Conservation (phyloP, 2,888 invertebrate genomes). For the Mellilla xanthometata region DNA sequence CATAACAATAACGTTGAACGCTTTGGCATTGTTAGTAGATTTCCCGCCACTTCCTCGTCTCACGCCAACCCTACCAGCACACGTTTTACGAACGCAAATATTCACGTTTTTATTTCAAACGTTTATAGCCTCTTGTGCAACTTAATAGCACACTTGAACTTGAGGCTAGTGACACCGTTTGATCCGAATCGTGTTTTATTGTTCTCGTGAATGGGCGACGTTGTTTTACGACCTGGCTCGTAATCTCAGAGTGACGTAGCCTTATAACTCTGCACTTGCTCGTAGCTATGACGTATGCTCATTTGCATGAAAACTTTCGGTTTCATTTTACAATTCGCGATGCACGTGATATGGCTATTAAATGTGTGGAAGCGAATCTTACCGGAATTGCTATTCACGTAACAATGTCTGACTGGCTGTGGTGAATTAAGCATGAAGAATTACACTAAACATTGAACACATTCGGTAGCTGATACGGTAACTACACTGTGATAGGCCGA, state of each 20-base stretch:
- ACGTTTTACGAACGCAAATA: slow-evolving; percentile 55
- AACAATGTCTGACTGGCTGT: too few species aligned
- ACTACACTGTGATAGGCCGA: too few species aligned
- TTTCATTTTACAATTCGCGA: slow-evolving; percentile 43
- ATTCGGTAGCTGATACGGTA: too few species aligned
- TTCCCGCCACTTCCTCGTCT: too few species aligned
- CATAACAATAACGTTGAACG: too few species aligned
- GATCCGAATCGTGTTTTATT: slow-evolving; percentile 79
- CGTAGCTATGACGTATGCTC: slow-evolving; percentile 54
- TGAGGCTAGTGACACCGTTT: slow-evolving; percentile 79
- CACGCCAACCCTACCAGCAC: slow-evolving; percentile 12
- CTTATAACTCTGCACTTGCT: slow-evolving; percentile 48
- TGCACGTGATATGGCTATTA: slow-evolving; percentile 18
- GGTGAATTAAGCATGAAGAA: too few species aligned
- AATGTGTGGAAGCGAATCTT: too few species aligned
- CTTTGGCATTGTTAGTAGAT: too few species aligned
- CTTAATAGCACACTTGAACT: slow-evolving; percentile 80
- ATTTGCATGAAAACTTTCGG: slow-evolving; percentile 65
- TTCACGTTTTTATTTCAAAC: slow-evolving; percentile 74
- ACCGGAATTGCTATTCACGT: too few species aligned
- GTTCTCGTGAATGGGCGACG: slow-evolving; percentile 76
- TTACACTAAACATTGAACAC: too few species aligned
- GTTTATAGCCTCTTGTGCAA: slow-evolving; percentile 77
- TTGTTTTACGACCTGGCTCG: slow-evolving; percentile 72
- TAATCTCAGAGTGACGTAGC: slow-evolving; percentile 69